Base-by-base conservation (phyloP, 2,113 vertebrate genomes). In the Pomatostomus ruficeps region DNA sequence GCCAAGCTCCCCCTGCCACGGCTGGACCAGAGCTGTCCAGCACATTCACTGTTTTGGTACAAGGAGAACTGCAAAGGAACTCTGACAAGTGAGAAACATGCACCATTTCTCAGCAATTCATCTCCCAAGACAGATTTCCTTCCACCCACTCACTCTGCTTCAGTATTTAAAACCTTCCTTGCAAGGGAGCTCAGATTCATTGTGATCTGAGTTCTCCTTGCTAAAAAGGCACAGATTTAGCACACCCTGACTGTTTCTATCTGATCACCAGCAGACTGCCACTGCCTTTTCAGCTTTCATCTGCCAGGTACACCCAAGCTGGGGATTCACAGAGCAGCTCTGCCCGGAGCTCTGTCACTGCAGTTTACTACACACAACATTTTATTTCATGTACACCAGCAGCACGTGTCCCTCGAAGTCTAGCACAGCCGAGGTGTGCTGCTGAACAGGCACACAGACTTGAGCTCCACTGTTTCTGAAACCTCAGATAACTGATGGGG, bases 41-140 rank as follows among this genome's bases (percentile, higher is more conserved):
- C 16, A 45, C 5, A 2, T 24, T 51, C 43, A 43, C 7, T 40
- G 28, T 40, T 85, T 79, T 49, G 35, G 48, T 49, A 73, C 1
- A 2, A 75, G 55, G 67, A 59, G 31, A 89, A 78, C 65, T n/a
- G 49, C n/a, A 16, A 16, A 62, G 93, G 51, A 94, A 87, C 33
- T 76, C 89, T 20, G 14, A 70, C 24, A 79, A 66, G 62, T 12
- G 11, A 54, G 85, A 72, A 76, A 72, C 13, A 63, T 2, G 16
- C 38, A 73, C 16, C 5, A 2, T 82, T 75, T 91, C 92, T 80
- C 77, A 86, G 48, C 46, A 87, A 55, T 87, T 95, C 26, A 70
- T 80, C 93, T 90, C 45, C 58, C n/a, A 88, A 94, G 73, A 36
- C 68, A 95, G 85, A 91, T 86, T 97, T 96, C 91, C 31, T 95